phyloP scores from a whole-genome alignment of 2,113 vertebrate species.

The Jaculus jaculus region DNA sequence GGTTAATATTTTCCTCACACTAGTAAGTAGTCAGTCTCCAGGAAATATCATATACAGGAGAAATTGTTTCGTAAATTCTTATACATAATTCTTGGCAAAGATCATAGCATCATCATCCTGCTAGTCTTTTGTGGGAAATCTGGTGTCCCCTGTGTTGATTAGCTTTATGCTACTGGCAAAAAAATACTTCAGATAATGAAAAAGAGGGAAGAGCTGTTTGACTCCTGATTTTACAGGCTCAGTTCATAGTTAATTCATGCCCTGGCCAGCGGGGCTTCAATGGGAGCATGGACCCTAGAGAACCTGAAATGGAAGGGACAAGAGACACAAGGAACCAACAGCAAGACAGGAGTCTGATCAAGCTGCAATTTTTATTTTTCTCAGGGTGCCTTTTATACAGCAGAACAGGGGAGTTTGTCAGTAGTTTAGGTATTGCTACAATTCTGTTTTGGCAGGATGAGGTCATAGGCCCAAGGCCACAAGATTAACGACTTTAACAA shows the following conservation, averaged over 20 bases:
- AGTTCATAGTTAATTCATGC: background rate
- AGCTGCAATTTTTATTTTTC: too few species aligned
- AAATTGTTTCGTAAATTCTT: background rate
- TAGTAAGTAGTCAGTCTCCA: background rate
- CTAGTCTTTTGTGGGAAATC: background rate
- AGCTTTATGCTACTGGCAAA: background rate
- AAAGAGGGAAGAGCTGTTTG: background rate
- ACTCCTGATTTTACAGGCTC: background rate
- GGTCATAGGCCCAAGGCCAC: too few species aligned
- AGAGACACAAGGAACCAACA: too few species aligned
- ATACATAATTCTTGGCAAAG: background rate
- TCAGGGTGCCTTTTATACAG: too few species aligned
- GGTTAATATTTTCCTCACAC: slow-evolving; percentile 26
- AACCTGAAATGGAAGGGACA: too few species aligned
- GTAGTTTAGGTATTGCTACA: too few species aligned
- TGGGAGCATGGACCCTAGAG: too few species aligned
- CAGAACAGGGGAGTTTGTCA: too few species aligned
- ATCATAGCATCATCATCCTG: background rate
- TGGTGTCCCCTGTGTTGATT: background rate
- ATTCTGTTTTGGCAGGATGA: too few species aligned
- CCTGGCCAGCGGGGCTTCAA: too few species aligned
- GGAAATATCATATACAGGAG: background rate
- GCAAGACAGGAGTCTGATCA: too few species aligned
- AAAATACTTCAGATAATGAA: background rate
- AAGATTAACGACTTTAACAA: too few species aligned